A percentile compares a stretch with the other conserved stretches of the same genome.
phyloP scores from a whole-genome alignment of 1,140 invertebrate genomes.

The Leptinotarsa undecemlineata region DNA sequence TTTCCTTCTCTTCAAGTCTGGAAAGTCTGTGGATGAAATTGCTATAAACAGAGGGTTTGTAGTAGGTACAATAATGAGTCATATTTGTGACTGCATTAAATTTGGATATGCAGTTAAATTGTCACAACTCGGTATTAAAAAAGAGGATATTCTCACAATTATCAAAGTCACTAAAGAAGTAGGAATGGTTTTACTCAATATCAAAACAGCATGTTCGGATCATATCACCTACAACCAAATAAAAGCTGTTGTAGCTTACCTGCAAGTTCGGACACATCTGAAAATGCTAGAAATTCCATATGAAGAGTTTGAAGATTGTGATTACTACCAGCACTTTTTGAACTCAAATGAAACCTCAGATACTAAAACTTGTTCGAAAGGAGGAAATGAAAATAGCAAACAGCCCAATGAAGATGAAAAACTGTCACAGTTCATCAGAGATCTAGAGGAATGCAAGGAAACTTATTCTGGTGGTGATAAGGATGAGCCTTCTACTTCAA shows the following conservation, averaged over 20 bases:
- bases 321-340: conserved; percentile 1
- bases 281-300: conserved; percentile 33
- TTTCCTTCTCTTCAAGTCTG: background rate
- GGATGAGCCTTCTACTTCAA: background rate
- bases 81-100: conserved; percentile 41
- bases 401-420: conserved; percentile 12
- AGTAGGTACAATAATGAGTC: conserved; percentile 32
- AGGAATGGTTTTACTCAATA: conserved; percentile 25
- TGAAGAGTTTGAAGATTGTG: conserved; percentile 44
- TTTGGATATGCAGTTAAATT: conserved; percentile 44
- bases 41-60: conserved; percentile 27
- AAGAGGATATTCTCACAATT: conserved; percentile 27
- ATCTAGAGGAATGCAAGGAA: conserved; percentile 18
- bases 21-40: conserved; percentile 17
- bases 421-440: conserved; percentile 12
- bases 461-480: background rate
- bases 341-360: background rate
- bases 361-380: background rate
- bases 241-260: conserved; percentile 39
- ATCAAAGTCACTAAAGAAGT: conserved; percentile 28
- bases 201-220: conserved; percentile 38
- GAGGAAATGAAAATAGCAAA: conserved; percentile 5
- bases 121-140: conserved; percentile 36
- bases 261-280: conserved; percentile 42
- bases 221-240: conserved; percentile 43